Percentiles rank a stretch among this genome's conserved stretches.
Conservation (phyloP, 2,113 vertebrate genomes). For the Pipa parva region DNA sequence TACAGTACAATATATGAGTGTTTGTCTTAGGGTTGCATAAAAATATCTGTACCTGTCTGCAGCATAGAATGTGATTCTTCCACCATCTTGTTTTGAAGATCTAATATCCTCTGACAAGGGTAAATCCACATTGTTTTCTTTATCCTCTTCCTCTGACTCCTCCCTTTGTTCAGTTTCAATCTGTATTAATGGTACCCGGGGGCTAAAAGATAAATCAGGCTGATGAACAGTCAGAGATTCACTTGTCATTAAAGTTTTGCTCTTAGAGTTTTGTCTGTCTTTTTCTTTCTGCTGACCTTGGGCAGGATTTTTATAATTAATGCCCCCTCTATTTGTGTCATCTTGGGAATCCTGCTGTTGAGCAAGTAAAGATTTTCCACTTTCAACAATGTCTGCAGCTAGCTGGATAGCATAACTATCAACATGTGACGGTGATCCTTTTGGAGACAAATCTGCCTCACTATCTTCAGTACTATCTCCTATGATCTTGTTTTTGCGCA, state of each 20-base stretch:
- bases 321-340: conserved; percentile 44
- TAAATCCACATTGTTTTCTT: conserved; percentile 25
- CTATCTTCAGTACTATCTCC: conserved; percentile 64
- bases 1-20: no score
- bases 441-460: conserved; percentile 52
- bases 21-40: no score
- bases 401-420: conserved; percentile 70
- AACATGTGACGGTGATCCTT: conserved; percentile 63
- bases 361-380: conserved; percentile 65
- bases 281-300: conserved; percentile 52
- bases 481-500: conserved; percentile 96
- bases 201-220: conserved; percentile 44
- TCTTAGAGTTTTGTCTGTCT: conserved; percentile 51
- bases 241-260: conserved; percentile 34
- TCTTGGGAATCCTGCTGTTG: conserved; percentile 63
- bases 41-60: conserved; percentile 64
- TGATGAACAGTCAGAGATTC: conserved; percentile 40
- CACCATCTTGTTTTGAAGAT: conserved; percentile 44
- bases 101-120: conserved; percentile 24
- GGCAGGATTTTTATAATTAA: conserved; percentile 55
- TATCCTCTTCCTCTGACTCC: conserved; percentile 50
- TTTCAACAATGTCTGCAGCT: conserved; percentile 71
- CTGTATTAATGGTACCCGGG: conserved; percentile 90
- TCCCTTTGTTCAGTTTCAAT: conserved; percentile 87
- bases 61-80: conserved; percentile 42